A percentile compares a stretch with the other conserved stretches of the same genome.
Conservation (phyloP, 2,113 vertebrate species). For the Morone chrysops region DNA sequence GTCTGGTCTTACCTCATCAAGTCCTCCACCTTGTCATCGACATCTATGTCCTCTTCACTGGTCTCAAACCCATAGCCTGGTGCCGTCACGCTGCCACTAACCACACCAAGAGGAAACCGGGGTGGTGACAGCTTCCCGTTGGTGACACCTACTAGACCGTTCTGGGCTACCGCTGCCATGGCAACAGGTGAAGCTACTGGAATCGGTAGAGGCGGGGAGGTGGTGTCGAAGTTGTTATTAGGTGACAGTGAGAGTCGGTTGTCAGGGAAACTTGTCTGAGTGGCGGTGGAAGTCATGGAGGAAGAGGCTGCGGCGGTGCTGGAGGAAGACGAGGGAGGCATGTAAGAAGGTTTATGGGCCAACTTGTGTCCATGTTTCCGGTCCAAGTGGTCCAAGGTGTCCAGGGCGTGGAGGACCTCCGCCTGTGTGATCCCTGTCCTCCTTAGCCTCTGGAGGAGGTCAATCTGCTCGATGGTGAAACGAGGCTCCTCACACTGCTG, state of each 20-base stretch:
- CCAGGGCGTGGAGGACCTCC: slow-evolving; percentile 96
- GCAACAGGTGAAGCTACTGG: slow-evolving; percentile 73
- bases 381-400: slow-evolving; percentile 96
- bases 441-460: slow-evolving; percentile 97
- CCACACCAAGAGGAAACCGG: slow-evolving; percentile 87
- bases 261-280: slow-evolving; percentile 92
- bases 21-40: slow-evolving; percentile 98
- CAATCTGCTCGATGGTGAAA: slow-evolving; percentile 99
- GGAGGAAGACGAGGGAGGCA: slow-evolving; percentile 77
- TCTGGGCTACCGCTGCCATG: slow-evolving; percentile 84
- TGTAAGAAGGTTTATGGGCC: slow-evolving; percentile 80
- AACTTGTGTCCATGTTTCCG: slow-evolving; percentile 93
- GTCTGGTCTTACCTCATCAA: slow-evolving; percentile 91
- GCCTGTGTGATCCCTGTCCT: slow-evolving; percentile 94
- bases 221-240: slow-evolving; percentile 90
- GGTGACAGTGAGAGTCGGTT: slow-evolving; percentile 88
- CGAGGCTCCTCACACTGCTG: slow-evolving; percentile 99
- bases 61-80: slow-evolving; percentile 92
- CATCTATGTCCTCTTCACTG: slow-evolving; percentile 93
- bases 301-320: slow-evolving; percentile 67
- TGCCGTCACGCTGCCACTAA: slow-evolving; percentile 77
- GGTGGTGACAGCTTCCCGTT: slow-evolving; percentile 96
- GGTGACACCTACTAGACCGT: slow-evolving; percentile 87
- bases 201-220: slow-evolving; percentile 89
- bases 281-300: slow-evolving; percentile 89